Conservation (phyloP, 2,113 vertebrate species). For the Balaeniceps rex region DNA sequence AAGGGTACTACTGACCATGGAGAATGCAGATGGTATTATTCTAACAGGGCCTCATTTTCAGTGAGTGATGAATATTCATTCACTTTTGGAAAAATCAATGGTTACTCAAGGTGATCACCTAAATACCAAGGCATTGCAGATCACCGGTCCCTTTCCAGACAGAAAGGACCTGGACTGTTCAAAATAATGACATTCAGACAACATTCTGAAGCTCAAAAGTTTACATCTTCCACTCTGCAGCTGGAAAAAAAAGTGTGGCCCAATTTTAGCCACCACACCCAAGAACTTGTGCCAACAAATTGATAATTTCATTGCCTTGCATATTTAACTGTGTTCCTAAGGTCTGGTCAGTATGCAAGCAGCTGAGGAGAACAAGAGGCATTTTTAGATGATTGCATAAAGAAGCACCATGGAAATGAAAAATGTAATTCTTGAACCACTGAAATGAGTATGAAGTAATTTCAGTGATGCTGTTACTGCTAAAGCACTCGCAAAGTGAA, state of each 20-base stretch:
- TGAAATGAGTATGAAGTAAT: neutral
- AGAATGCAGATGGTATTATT: neutral
- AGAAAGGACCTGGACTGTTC: neutral
- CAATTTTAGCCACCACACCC: neutral
- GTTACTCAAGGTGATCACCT: neutral
- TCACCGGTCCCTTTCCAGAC: neutral
- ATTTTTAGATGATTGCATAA: neutral
- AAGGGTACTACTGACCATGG: neutral
- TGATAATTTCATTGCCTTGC: neutral
- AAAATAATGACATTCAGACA: neutral
- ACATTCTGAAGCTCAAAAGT: neutral
- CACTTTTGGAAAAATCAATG: neutral
- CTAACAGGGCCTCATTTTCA: neutral
- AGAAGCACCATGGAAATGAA: neutral
- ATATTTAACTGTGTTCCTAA: neutral
- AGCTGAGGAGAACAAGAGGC: neutral
- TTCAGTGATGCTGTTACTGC: neutral
- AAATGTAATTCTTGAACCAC: neutral
- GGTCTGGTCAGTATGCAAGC: neutral
- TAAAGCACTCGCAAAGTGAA: neutral
- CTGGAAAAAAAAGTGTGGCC: neutral
- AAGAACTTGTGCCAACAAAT: neutral
- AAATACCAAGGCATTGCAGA: neutral
- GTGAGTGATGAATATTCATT: neutral
- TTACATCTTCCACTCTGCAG: neutral